Conservation (phyloP, 2,888 invertebrate genomes). For the Nasonovia ribisnigri region DNA sequence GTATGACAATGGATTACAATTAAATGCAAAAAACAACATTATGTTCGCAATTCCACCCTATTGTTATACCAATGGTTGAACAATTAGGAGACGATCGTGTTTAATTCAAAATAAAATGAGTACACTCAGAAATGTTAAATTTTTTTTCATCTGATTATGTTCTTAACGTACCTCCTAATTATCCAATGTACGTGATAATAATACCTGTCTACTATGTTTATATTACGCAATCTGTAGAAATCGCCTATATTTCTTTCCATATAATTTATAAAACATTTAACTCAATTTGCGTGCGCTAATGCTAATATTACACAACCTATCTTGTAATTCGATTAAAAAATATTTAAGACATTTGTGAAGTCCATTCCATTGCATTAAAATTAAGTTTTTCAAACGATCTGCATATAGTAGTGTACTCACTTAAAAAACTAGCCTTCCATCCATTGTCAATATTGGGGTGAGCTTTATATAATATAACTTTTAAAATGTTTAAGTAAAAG, state of each 20-base stretch:
- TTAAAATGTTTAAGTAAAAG: neutral
- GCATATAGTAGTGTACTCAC: neutral
- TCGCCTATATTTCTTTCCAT: neutral
- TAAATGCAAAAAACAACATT: neutral
- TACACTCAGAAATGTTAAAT: neutral
- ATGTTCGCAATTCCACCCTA: neutral
- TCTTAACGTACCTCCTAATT: neutral
- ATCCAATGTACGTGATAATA: neutral
- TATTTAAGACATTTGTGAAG: neutral
- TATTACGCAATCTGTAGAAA: neutral
- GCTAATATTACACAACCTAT: neutral
- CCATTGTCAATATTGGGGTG: too few relatives aligned
- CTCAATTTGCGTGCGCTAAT: neutral
- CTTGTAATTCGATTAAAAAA: neutral
- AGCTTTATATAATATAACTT: neutral
- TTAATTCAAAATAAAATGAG: neutral
- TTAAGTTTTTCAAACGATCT: neutral
- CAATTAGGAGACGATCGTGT: neutral
- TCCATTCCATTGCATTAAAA: neutral
- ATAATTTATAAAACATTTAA: neutral
- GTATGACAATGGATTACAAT: neutral
- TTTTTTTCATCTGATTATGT: neutral
- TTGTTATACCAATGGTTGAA: neutral
- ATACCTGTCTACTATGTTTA: neutral
- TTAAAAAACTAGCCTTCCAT: neutral